These are phyloP conservation scores for Muraenolepis orangiensis DNA, from an alignment of 2,797 vertebrate species.

Conservation along the genomic window DNA sequence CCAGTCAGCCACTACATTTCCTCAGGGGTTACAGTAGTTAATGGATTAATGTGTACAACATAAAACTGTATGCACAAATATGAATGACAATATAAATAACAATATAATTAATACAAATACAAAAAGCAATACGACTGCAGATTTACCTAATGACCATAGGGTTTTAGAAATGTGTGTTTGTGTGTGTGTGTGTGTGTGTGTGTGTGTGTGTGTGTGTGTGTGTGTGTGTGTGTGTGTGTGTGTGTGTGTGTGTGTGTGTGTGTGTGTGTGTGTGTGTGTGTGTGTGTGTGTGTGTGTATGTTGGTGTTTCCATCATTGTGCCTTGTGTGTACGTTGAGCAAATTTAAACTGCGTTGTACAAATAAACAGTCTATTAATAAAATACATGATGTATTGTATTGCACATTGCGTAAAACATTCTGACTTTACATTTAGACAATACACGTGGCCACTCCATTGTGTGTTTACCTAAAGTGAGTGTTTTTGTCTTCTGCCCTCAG, in stretches of 20 bases:
- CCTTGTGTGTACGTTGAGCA: not conserved
- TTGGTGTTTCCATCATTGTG: not conserved
- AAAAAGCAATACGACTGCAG: not conserved
- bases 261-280: not conserved
- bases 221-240: slow-evolving; percentile 10
- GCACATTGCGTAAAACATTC: not conserved
- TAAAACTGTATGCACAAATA: not conserved
- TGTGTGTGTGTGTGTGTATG: not conserved
- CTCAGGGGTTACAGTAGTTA: not conserved
- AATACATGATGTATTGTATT: not conserved
- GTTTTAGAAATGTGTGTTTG: not conserved
- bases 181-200: slow-evolving; percentile 11
- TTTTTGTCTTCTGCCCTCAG: not conserved
- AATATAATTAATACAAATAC: too few species aligned
- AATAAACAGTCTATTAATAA: not conserved
- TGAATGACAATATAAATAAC: not conserved
- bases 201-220: slow-evolving; percentile 12
- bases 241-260: not conserved
- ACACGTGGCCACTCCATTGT: not conserved
- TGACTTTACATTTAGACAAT: not conserved
- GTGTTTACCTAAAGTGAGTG: not conserved
- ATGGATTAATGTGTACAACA: not conserved
- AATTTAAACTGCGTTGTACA: not conserved
- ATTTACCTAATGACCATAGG: too few species aligned
- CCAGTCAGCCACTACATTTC: too few species aligned